These are phyloP conservation scores for Balearica regulorum DNA, from an alignment of 2,797 vertebrate species.

Conservation along the genomic window DNA sequence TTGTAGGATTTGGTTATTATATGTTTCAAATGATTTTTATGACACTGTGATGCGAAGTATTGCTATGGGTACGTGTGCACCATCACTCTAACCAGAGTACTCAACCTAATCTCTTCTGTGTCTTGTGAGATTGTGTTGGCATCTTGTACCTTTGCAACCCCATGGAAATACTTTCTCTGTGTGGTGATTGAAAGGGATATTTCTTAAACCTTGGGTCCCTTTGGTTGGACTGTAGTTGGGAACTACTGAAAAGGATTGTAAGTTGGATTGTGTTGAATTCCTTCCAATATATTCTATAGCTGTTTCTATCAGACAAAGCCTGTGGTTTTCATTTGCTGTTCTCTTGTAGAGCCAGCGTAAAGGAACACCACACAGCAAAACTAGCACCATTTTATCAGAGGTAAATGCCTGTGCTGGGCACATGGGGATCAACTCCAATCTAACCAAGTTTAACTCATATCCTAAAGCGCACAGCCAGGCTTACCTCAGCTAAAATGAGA, in stretches of 20 bases:
- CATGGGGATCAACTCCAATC: constrained; percentile 68
- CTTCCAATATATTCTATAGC: neutral
- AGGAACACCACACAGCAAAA: constrained; percentile 4
- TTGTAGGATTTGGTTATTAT: neutral
- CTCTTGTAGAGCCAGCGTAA: neutral
- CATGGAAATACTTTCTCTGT: neutral
- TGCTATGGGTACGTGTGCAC: neutral
- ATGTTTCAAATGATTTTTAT: neutral
- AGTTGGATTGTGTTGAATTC: neutral
- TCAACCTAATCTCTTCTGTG: neutral
- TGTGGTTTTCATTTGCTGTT: neutral
- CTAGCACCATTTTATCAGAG: constrained; percentile 28
- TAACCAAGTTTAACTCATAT: constrained; percentile 70
- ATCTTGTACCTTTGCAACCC: neutral
- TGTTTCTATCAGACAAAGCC: neutral
- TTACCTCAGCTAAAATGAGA: constrained; percentile 89
- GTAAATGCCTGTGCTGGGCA: constrained; percentile 52
- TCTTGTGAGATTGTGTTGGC: neutral
- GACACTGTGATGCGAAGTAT: fast-evolving
- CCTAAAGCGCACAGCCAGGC: constrained; percentile 73
- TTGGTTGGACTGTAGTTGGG: neutral
- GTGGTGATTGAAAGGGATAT: neutral
- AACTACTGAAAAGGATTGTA: neutral
- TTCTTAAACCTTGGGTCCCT: neutral
- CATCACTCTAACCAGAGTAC: neutral